Evolutionary conservation across 2,113 vertebrate species (phyloP), one percentile per base, ranked within the genome.

Genomic region (Ptychochromis oligacanthus): DNA sequence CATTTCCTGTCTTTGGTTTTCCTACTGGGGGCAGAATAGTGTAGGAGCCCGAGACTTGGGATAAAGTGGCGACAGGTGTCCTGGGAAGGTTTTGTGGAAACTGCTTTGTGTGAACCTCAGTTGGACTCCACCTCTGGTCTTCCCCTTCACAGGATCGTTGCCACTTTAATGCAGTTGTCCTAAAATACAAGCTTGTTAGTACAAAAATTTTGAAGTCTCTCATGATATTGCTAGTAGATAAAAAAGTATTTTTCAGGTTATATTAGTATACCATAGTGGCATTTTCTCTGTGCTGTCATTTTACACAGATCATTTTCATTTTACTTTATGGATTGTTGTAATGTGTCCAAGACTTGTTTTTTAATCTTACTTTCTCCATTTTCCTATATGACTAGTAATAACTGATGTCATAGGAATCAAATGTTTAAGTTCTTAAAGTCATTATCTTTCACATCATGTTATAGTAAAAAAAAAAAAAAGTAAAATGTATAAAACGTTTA

Each of bases 21-120:
- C 82, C 58, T 74, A 96, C 88, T 34, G 96, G 94, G 2, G 96
- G 97, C 59, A 97, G 92, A 1, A 92, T 90, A 67, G 87, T 2
- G 43, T 86, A 86, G 43, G 93, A 28, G 22, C 82, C 58, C 0
- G 72, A 74, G 59, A 34, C 67, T 20, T 79, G 88, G 13, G 86
- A 85, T 5, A 38, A 74, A 15, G 49, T 52, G 38, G 54, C 56
- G 26, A 28, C 57, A 13, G 81, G 57, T 55, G 79, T 79, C 38
- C 36, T 46, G 15, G 38, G 7, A n/a, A 77, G 61, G 12, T 77
- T 86, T 40, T 86, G 83, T 24, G 62, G 61, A 64, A 78, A 76
- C 13, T 81, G 36, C 17, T 59, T 7, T 12, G 3, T 46, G n/a
- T 59, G 58, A 55, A 77, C 31, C n/a, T 93, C 89, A 20, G 83